Conservation (phyloP, 2,113 vertebrate genomes). For the Oncorhynchus keta region DNA sequence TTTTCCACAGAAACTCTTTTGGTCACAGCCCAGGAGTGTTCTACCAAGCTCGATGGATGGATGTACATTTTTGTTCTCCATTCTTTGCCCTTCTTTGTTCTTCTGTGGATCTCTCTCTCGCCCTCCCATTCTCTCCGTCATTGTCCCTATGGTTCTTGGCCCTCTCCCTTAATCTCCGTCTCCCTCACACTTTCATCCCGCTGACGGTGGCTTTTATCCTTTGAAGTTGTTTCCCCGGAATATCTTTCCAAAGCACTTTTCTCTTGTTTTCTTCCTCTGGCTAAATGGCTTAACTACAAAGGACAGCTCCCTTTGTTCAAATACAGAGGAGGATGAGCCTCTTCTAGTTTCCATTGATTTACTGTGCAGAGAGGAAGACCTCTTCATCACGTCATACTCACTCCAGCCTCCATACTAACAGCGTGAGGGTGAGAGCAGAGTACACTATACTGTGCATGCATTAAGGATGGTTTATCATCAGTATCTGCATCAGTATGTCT, state of each 20-base stretch:
- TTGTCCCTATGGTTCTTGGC: not conserved
- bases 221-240: not conserved
- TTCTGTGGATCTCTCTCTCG: slow-evolving; percentile 5
- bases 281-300: not conserved
- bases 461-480: too few species aligned
- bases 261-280: slow-evolving; percentile 6
- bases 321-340: not conserved
- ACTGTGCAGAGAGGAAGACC: not conserved
- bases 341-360: not conserved
- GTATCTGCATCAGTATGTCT: too few species aligned
- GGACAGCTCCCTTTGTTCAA: not conserved
- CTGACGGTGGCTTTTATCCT: not conserved
- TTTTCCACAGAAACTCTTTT: not conserved
- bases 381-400: not conserved
- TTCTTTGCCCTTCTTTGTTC: not conserved
- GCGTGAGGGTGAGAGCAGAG: too few species aligned
- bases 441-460: too few species aligned
- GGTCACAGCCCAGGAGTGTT: not conserved
- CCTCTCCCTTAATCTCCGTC: not conserved
- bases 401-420: too few species aligned
- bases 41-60: not conserved
- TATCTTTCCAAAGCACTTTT: not conserved
- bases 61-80: not conserved
- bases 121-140: slow-evolving; percentile 4
- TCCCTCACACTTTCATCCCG: not conserved